These are phyloP conservation scores for Eilema depressum DNA, from an alignment of 2,888 invertebrate genomes.

Conservation along the genomic window DNA sequence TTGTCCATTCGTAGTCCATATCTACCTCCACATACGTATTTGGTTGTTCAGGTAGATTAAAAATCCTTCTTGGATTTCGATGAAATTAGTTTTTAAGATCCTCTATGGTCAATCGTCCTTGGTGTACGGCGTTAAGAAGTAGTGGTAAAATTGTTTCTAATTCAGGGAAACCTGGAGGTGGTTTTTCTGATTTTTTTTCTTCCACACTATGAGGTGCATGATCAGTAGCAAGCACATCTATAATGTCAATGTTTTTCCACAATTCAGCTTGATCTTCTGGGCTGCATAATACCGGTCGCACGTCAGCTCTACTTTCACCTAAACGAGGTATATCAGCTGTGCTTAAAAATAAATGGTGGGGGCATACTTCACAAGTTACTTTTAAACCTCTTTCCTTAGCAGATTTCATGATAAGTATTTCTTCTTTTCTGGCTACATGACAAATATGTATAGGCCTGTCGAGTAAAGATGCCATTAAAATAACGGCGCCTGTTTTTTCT, in stretches of 20 bases:
- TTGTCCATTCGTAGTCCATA: slow-evolving; percentile 96
- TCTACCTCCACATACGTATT: slow-evolving; percentile 99
- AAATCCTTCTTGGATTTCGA: slow-evolving; percentile 97
- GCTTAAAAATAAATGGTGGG: slow-evolving; percentile 98
- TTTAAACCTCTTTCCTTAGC: slow-evolving; percentile 96
- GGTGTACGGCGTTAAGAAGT: slow-evolving; percentile 96
- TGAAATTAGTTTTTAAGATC: slow-evolving; percentile 97
- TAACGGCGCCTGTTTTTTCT: slow-evolving; percentile 97
- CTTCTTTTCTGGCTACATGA: slow-evolving; percentile 98
- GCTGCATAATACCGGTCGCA: slow-evolving; percentile 94
- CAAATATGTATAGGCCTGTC: slow-evolving; percentile 98
- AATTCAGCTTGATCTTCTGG: slow-evolving; percentile 97
- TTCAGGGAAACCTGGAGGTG: slow-evolving; percentile 98
- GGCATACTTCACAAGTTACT: slow-evolving; percentile 99
- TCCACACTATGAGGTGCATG: slow-evolving; percentile 98
- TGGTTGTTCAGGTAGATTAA: slow-evolving; percentile 97
- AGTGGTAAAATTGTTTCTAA: slow-evolving; percentile 99
- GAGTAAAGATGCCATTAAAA: slow-evolving; percentile 94
- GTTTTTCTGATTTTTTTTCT: slow-evolving; percentile 94
- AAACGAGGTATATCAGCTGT: slow-evolving; percentile 91
- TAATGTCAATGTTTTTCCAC: slow-evolving; percentile 98
- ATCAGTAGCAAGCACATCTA: slow-evolving; percentile 99
- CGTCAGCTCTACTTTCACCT: slow-evolving; percentile 92
- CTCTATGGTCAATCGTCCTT: slow-evolving; percentile 95
- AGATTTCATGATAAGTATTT: slow-evolving; percentile 95